A percentile compares a stretch with the other conserved stretches of the same genome.
These are phyloP conservation scores for Stomatorhinus ivindoensis DNA, from an alignment of 2,113 vertebrate genomes.

Conservation along the genomic window DNA sequence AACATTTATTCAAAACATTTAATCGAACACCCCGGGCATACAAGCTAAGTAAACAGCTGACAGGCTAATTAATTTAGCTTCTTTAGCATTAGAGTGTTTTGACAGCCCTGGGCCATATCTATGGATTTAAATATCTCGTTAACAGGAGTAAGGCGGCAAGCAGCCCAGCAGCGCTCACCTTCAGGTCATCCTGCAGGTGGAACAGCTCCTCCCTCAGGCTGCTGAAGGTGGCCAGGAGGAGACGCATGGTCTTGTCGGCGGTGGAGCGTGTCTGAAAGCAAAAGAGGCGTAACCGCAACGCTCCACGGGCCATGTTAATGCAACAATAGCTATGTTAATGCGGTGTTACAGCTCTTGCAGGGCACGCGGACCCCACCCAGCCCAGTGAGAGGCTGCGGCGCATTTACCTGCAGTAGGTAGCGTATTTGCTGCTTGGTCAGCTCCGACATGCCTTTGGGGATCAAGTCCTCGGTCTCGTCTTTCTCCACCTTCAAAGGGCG, in stretches of 20 bases:
- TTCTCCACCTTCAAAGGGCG: conserved; percentile 39
- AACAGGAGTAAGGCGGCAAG: not conserved
- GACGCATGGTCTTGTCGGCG: conserved; percentile 80
- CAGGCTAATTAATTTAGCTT: not conserved
- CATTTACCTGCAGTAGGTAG: conserved; percentile 85
- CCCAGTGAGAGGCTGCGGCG: not conserved
- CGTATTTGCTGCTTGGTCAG: conserved; percentile 95
- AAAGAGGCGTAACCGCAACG: not conserved
- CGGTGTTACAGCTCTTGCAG: fast-evolving
- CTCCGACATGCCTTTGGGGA: conserved; percentile 87
- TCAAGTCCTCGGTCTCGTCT: conserved; percentile 79
- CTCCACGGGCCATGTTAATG: too few species aligned
- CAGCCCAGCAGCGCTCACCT: conserved; percentile 59
- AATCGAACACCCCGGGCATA: not conserved
- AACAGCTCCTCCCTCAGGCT: conserved; percentile 82
- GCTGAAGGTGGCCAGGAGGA: conserved; percentile 86
- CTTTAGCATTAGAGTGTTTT: not conserved
- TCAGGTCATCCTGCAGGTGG: conserved; percentile 82
- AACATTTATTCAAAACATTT: not conserved
- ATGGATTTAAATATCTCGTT: not conserved
- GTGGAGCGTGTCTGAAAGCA: conserved; percentile 72
- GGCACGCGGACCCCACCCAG: not conserved
- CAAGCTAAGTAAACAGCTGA: not conserved
- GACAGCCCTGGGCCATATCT: not conserved
- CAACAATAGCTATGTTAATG: not conserved